Conservation (phyloP, 2,797 vertebrate genomes). For the Urosaurus nigricauda region DNA sequence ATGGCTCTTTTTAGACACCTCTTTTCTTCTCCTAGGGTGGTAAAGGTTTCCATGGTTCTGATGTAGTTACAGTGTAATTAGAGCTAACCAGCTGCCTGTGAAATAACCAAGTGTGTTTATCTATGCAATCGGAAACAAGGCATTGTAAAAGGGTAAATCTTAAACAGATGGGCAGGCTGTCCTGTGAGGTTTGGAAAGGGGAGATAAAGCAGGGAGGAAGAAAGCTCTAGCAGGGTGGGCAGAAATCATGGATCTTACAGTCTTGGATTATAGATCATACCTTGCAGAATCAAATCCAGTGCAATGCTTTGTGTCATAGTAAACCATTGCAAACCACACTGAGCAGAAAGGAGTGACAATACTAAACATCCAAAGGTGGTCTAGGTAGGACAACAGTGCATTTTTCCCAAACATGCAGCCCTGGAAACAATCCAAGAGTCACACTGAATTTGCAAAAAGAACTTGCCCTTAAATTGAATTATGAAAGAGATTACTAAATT, state of each 20-base stretch:
- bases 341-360: not conserved
- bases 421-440: not conserved
- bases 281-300: too few species aligned
- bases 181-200: conserved; percentile 63
- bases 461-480: conserved; percentile 34
- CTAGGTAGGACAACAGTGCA: too few species aligned
- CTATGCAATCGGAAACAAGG: conserved; percentile 67
- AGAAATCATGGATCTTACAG: conserved; percentile 46
- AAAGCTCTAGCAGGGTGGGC: conserved; percentile 31
- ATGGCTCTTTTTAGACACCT: conserved; percentile 31
- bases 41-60: conserved; percentile 45
- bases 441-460: not conserved
- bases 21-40: conserved; percentile 46
- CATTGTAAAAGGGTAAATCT: conserved; percentile 69
- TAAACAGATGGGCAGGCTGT: conserved; percentile 67
- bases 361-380: not conserved
- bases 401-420: not conserved
- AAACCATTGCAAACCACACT: not conserved
- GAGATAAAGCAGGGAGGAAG: not conserved
- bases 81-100: conserved; percentile 50
- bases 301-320: too few species aligned
- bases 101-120: conserved; percentile 66
- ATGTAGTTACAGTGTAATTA: conserved; percentile 49
- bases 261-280: too few species aligned
- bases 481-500: conserved; percentile 54